Conservation (phyloP, 1,140 invertebrate genomes). For the Melipona quadrifasciata region DNA sequence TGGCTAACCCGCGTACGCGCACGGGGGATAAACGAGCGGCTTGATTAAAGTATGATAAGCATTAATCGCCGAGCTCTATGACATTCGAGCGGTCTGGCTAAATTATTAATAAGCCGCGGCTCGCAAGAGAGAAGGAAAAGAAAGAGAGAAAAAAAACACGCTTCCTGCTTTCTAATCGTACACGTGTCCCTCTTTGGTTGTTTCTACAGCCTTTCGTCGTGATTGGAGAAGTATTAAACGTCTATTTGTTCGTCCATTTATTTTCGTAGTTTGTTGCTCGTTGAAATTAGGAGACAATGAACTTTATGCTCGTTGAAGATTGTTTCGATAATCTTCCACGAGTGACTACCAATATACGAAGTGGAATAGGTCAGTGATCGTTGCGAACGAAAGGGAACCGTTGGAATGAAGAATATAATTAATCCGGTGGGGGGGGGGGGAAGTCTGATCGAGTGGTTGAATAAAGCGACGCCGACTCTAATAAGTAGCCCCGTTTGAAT, state of each 20-base stretch:
- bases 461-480: too few relatives aligned
- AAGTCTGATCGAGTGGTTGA: too few relatives aligned
- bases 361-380: too few relatives aligned
- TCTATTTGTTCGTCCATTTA: background rate
- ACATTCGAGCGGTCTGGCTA: conserved; percentile 8
- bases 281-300: background rate
- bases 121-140: background rate
- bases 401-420: too few relatives aligned
- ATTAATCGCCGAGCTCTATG: conserved; percentile 17
- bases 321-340: too few relatives aligned
- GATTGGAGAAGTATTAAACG: background rate
- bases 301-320: too few relatives aligned
- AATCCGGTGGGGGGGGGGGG: too few relatives aligned
- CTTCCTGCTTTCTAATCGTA: conserved; percentile 25
- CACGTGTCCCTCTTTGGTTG: background rate
- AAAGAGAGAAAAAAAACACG: background rate
- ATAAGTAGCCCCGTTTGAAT: too few relatives aligned
- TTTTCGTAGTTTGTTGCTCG: background rate
- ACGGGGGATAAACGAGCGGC: conserved; percentile 3
- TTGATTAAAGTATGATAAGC: conserved; percentile 37
- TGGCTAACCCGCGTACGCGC: background rate
- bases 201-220: background rate
- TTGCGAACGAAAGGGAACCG: too few relatives aligned
- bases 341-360: too few relatives aligned
- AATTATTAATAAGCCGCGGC: conserved; percentile 5